Percentiles rank a stretch among this genome's conserved stretches.
Evolutionary conservation across 2,113 vertebrate species (phyloP).

Genomic region (Podarcis cretensis): DNA sequence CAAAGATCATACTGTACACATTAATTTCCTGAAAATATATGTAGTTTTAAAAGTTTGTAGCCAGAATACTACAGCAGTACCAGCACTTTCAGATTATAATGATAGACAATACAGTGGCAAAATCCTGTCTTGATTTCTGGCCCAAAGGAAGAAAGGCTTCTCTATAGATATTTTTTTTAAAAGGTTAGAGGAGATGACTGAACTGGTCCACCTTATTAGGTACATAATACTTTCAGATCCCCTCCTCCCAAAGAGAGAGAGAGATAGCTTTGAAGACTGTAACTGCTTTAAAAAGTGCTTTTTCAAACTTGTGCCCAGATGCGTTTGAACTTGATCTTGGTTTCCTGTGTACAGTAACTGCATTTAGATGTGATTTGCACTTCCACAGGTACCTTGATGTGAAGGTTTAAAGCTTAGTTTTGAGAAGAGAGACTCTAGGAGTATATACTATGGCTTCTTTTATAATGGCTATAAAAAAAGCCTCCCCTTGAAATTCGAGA

Average conservation of each 20-base stretch:
- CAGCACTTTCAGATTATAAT: conserved; percentile 31
- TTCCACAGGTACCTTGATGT: conserved; percentile 60
- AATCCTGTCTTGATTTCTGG: conserved; percentile 36
- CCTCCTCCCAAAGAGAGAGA: conserved; percentile 57
- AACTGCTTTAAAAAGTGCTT: conserved; percentile 62
- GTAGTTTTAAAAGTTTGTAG: neutral
- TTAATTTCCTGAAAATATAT: neutral
- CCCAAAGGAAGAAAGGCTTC: conserved; percentile 44
- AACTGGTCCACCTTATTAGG: conserved; percentile 54
- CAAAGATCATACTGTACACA: too few relatives aligned
- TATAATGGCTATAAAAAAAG: conserved; percentile 46
- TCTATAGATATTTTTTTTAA: conserved; percentile 19
- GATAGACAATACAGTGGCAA: conserved; percentile 31
- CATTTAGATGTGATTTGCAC: conserved; percentile 53
- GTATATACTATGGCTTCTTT: conserved; percentile 50
- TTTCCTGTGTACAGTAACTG: conserved; percentile 68
- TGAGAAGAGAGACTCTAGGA: conserved; percentile 59
- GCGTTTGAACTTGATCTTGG: conserved; percentile 70
- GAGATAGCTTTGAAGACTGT: conserved; percentile 67
- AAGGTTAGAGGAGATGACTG: conserved; percentile 53
- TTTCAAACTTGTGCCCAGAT: conserved; percentile 55
- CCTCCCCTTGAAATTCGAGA: conserved; percentile 65
- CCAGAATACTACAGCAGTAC: neutral
- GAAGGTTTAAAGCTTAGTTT: conserved; percentile 54
- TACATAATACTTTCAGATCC: conserved; percentile 60